Evolutionary conservation across 2,888 invertebrate species (phyloP), one percentile per base, ranked within the genome.

Genomic region (Keiferia lycopersicella): DNA sequence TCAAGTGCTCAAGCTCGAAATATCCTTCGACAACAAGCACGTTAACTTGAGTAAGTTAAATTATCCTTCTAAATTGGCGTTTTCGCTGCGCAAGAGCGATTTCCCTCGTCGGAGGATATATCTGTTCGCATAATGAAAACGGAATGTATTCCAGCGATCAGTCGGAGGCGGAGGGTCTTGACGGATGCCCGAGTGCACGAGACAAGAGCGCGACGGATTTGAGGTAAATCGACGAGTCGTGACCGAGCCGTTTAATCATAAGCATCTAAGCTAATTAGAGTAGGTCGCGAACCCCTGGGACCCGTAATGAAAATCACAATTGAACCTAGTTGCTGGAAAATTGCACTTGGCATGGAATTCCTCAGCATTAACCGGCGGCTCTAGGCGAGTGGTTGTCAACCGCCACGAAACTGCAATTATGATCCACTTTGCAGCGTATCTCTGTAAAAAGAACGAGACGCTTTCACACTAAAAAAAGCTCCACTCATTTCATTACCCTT

Each of bases 231-330:
- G 89, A 80, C 74, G 74, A 84, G 77, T 90, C 91, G 90, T 91
- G 91, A 90, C 86, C 78, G 75, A 77, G 80, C 82, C 82, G 83
- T 90, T 90, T 88, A 87, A 90, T 91, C 84, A 90, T 88, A 89
- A 91, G 84, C 84, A 88, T 88, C 87, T 82, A 81, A 83, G 86
- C 83, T 90, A 91, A 91, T 91, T 91, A 91, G 87, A 90, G 82
- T 88, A 86, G 88, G 87, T 88, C 86, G 86, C 84, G 86, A 88
- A 87, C 87, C 87, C 79, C 74, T 80, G 84, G 78, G 86, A 86
- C 82, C 83, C 73, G 84, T 90, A 89, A 90, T 88, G 88, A 89
- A 91, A 91, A 87, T 89, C 81, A 86, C 87, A 86, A 87, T 84
- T 84, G 85, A 86, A 86, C 82, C 83, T 83, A 81, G 83, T 86